Evolutionary conservation across 2,113 vertebrate genomes (phyloP), one percentile per base, ranked within the genome.

Genomic region (Oryzias woworae): DNA sequence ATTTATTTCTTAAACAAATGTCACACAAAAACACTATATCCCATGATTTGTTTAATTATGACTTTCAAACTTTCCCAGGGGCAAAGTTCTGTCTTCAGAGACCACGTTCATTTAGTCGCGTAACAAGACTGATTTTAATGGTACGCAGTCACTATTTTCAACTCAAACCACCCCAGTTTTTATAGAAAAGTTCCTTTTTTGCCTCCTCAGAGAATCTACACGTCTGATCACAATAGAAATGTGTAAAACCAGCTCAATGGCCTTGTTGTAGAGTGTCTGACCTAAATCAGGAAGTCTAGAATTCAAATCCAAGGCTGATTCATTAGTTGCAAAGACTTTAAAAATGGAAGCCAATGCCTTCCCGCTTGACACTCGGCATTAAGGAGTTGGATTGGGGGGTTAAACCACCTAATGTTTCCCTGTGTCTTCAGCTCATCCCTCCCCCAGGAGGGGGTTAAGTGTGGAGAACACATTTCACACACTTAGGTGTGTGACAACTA

Each of bases 1-100:
- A 26, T 77, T 81, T 26, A 59, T n/a, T 53, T 77, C 68, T 55
- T 57, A 51, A 81, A 75, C 77, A 86, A 77, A 71, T 73, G 62
- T 80, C 75, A 72, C 51, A 62, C 41, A 73, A 66, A 78, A 69
- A 68, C 36, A 71, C 55, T 65, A 77, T 79, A 67, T 43, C 53
- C 72, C 58, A 71, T 73, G 61, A 78, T 84, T 81, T 81, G 61
- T 58, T 62, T 62, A 63, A 71, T 72, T 48, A 62, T 66, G 73
- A 36, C 36, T 74, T 70, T 53, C 67, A 72, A 68, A 69, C 69
- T 53, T 58, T 65, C 64, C 47, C 48, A 47, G 47, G 20, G 50
- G 57, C 63, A 68, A 84, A 71, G 51, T 68, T 54, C 57, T 13
- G 50, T 44, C 62, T 68, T 24, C 73, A 67, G 71, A 66, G 63